Evolutionary conservation across 2,888 invertebrate genomes (phyloP).

Genomic region (Abrostola tripartita): DNA sequence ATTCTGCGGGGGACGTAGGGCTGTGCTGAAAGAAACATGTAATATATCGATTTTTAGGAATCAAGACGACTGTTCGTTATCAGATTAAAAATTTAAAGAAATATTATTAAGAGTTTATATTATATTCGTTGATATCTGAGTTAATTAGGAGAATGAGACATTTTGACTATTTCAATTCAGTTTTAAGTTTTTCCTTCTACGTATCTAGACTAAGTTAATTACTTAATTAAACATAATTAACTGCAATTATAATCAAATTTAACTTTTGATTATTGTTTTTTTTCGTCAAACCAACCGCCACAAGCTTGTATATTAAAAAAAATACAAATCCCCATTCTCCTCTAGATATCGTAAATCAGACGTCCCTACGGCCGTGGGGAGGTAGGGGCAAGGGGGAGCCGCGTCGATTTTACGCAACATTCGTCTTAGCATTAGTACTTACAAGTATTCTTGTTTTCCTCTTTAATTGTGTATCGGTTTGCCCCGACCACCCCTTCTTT

Average conservation of each 20-base stretch:
- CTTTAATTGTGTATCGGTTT: slow-evolving; percentile 87
- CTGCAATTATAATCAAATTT: background rate
- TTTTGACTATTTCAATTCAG: too few species aligned
- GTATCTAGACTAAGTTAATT: too few species aligned
- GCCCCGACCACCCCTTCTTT: slow-evolving; percentile 63
- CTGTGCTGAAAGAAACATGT: slow-evolving; percentile 26
- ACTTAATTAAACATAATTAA: background rate
- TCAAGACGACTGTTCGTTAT: background rate
- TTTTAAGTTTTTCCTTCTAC: too few species aligned
- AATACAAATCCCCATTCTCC: slow-evolving; percentile 70
- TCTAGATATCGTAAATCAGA: slow-evolving; percentile 82
- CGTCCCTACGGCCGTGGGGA: slow-evolving; percentile 75
- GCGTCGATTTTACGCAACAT: slow-evolving; percentile 88
- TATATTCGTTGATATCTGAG: too few species aligned
- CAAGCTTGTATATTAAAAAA: slow-evolving; percentile 56
- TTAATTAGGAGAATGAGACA: too few species aligned
- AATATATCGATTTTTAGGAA: background rate
- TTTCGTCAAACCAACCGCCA: slow-evolving; percentile 11
- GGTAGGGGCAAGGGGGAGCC: slow-evolving; percentile 62
- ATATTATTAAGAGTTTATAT: too few species aligned
- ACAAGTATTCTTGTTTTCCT: slow-evolving; percentile 83
- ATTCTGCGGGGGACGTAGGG: slow-evolving; percentile 53
- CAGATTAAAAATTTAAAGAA: background rate
- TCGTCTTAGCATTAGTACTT: slow-evolving; percentile 87
- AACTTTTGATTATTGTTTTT: background rate